A percentile compares a stretch with the other conserved stretches of the same genome.
phyloP scores from a whole-genome alignment of 2,797 vertebrate species.

The Gymnoscopelus microlampas region DNA sequence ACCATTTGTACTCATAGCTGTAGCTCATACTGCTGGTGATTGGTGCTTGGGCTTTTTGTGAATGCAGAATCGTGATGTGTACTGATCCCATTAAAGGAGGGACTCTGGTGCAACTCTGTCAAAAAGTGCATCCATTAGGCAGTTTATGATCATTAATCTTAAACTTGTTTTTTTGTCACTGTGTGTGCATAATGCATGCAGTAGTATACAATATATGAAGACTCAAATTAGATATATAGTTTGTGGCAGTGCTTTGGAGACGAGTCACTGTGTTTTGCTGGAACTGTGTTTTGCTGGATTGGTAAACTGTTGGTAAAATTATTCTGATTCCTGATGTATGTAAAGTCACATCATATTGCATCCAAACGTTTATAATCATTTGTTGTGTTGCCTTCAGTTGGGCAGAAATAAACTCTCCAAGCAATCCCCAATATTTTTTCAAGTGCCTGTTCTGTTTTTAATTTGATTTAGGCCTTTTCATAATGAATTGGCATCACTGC shows the following conservation, averaged over 20 bases:
- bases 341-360: too few relatives aligned
- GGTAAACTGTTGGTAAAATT: too few relatives aligned
- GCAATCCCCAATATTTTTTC: too few relatives aligned
- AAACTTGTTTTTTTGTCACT: not conserved
- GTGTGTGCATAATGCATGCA: not conserved
- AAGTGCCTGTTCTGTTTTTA: too few relatives aligned
- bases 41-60: constrained; percentile 32
- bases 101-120: not conserved
- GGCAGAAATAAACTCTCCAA: too few relatives aligned
- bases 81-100: constrained; percentile 17
- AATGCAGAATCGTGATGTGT: constrained; percentile 23
- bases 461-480: constrained; percentile 12
- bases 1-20: constrained; percentile 27
- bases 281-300: too few relatives aligned
- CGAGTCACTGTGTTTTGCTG: too few relatives aligned
- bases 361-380: too few relatives aligned
- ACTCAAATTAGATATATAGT: too few relatives aligned
- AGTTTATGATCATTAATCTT: constrained; percentile 23
- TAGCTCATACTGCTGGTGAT: constrained; percentile 23
- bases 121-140: not conserved
- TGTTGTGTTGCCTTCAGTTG: too few relatives aligned
- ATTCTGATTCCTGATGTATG: too few relatives aligned
- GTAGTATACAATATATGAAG: constrained; percentile 5
- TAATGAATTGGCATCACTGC: constrained; percentile 14
- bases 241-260: too few relatives aligned